These are phyloP conservation scores for cat (Felis catus) DNA, from an alignment of 2,113 vertebrate species.

Conservation along the genomic window DNA sequence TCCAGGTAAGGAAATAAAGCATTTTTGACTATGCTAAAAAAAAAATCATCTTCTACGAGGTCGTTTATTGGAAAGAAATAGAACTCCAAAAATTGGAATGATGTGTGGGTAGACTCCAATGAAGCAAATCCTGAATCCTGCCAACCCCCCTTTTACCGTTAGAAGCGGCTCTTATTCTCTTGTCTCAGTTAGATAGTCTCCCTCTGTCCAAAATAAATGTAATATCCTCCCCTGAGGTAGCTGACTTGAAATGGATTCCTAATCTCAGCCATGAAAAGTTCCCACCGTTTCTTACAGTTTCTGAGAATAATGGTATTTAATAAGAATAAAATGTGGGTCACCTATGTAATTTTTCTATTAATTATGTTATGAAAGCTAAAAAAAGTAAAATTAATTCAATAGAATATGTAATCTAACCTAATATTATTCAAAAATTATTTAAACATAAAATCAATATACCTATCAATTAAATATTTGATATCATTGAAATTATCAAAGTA, in stretches of 20 bases:
- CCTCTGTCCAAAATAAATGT: neutral
- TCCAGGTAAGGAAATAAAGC: neutral
- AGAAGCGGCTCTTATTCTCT: neutral
- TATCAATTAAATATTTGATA: neutral
- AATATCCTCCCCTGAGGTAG: neutral
- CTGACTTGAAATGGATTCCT: neutral
- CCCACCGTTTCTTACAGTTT: neutral
- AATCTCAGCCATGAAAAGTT: neutral
- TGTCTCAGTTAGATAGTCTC: neutral
- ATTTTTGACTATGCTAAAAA: neutral
- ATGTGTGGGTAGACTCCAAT: neutral
- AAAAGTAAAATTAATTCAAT: neutral
- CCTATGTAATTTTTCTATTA: neutral
- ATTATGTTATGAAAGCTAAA: neutral
- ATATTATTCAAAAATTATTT: neutral
- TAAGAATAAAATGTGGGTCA: neutral
- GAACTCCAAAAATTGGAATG: neutral
- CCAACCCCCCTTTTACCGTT: neutral
- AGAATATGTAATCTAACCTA: neutral
- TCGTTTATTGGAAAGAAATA: neutral
- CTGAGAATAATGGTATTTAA: neutral
- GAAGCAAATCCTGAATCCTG: neutral
- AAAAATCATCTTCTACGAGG: neutral
- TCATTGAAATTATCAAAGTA: neutral
- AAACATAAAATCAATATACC: neutral